A percentile compares a stretch with the other conserved stretches of the same genome.
Conservation (phyloP, 1,140 invertebrate genomes). For the Glossosoma conforme region DNA sequence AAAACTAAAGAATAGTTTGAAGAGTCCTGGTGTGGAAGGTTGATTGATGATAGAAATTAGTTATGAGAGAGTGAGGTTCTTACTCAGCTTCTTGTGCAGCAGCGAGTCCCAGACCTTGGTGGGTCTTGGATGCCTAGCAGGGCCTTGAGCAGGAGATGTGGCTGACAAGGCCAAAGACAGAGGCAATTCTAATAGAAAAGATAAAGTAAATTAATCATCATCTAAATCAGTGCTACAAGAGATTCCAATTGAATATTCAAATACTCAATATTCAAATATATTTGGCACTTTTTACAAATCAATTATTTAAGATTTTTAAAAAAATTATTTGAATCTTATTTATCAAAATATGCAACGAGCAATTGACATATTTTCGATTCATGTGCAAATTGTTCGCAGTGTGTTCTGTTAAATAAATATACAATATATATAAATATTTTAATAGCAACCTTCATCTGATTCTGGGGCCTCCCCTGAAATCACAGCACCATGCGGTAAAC, state of each 20-base stretch:
- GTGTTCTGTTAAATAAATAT: not conserved
- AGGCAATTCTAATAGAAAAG: no score
- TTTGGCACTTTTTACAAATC: no score
- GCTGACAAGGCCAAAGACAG: no score
- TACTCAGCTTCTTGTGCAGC: conserved; percentile 1
- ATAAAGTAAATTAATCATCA: no score
- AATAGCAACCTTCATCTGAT: not conserved
- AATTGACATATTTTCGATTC: not conserved
- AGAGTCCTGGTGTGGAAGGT: not conserved
- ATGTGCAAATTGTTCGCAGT: not conserved
- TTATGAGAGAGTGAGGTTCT: not conserved
- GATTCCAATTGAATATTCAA: no score
- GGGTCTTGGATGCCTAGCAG: not conserved
- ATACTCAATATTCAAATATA: no score
- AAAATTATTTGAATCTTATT: not conserved
- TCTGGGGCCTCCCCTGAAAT: not conserved
- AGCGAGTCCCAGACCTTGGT: conserved; percentile 1
- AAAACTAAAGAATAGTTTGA: not conserved
- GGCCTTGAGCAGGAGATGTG: not conserved
- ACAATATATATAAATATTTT: not conserved
- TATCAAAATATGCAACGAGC: not conserved
- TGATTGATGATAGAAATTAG: not conserved
- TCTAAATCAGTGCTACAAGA: no score
- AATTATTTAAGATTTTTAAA: not conserved
- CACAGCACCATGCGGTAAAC: not conserved